Percentiles rank a stretch among this genome's conserved stretches.
These are phyloP conservation scores for Ursus arctos DNA, from an alignment of 2,113 vertebrate species.

Conservation along the genomic window DNA sequence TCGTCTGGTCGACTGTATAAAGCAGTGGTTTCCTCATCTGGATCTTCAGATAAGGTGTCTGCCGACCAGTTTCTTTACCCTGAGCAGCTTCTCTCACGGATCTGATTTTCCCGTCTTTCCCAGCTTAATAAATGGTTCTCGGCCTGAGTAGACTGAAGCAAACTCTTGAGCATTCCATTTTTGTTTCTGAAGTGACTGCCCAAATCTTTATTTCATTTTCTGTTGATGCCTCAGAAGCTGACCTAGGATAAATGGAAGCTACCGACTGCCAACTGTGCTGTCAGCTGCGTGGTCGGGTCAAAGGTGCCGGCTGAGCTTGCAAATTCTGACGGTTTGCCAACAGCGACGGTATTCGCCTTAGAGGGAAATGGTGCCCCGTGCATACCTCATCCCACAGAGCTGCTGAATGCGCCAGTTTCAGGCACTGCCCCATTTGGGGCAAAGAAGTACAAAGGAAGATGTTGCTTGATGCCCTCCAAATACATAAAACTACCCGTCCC, in stretches of 20 bases:
- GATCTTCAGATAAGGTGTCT: background rate
- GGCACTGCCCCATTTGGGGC: constrained; percentile 58
- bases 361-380: constrained; percentile 47
- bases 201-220: constrained; percentile 47
- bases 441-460: constrained; percentile 42
- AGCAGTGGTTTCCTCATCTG: background rate
- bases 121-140: background rate
- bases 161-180: background rate
- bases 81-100: background rate
- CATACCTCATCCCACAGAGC: background rate
- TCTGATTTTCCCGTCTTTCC: background rate
- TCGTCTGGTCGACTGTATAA: background rate
- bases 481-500: background rate
- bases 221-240: constrained; percentile 71
- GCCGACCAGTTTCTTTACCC: background rate
- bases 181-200: constrained; percentile 54
- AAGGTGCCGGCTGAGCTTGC: constrained; percentile 53
- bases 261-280: constrained; percentile 73
- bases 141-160: background rate
- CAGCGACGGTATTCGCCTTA: constrained; percentile 69
- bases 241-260: constrained; percentile 78
- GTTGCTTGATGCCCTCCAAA: background rate
- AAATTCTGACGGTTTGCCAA: constrained; percentile 28
- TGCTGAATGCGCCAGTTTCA: constrained; percentile 37
- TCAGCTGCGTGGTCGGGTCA: constrained; percentile 71